Evolutionary conservation across 2,888 invertebrate genomes (phyloP), one percentile per base, ranked within the genome.

Genomic region (Calephelis perditalis): DNA sequence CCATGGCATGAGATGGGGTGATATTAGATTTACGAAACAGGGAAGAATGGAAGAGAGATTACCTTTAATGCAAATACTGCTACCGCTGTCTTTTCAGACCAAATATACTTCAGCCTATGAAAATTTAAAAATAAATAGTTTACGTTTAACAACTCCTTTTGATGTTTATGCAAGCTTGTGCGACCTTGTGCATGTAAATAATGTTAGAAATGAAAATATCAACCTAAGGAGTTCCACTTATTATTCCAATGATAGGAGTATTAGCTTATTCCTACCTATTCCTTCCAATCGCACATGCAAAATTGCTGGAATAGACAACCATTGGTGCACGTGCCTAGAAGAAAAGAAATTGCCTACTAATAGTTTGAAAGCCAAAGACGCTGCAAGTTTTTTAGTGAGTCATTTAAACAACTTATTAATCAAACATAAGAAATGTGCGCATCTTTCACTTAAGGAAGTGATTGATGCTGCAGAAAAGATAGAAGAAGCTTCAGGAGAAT

Each of bases 1-100:
- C 76, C 98, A 98, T 74, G 98, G 98, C 0, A 94, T 97, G 62
- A 89, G 98, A 64, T 97, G 96, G 94, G 98, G 97, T 2, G 92
- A 91, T 7, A 96, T 97, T 69, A 92, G 97, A 9, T 90, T 92
- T 68, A 97, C 97, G 0, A 96, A 95, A 79, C 96, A 97, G 82
- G 96, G 96, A 1, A 92, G 94, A 75, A 91, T 98, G 75, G 98
- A 98, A 81, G 98, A 97, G 77, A 93, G 97, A 56, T 91, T 97
- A 61, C 98, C 98, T 0, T 94, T 97, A 67, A 88, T 97, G 44
- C 94, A 94, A 70, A 81, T 96, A 1, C 79, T 94, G 5, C 79
- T 97, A 63, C 98, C 98, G 0, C 78, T 89, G 11, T 94, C 94
- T 91, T 96, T 97, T 82, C 88, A 84, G 65, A 75, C 89, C 11